Base-by-base conservation (phyloP, 2,797 vertebrate genomes). In the Crossoptilon crossoptilon region DNA sequence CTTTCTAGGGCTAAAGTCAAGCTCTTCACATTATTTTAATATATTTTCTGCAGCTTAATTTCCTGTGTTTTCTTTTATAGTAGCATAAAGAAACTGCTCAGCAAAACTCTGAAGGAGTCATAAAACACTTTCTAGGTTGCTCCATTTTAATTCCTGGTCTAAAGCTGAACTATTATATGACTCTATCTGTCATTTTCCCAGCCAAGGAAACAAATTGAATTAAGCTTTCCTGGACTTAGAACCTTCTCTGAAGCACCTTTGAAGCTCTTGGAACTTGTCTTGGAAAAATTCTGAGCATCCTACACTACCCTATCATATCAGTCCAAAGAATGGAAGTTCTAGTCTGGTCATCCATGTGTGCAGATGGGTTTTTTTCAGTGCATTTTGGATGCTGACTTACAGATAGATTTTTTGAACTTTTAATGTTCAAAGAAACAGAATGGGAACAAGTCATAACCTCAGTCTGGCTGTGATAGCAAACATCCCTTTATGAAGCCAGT, bases 51-150 rank as follows among this genome's bases (percentile, higher is more conserved):
- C 43, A 80, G 62, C 86, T 96, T 96, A 91, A 97, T 97, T 97
- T 97, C 96, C 95, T 96, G 96, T 92, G 80, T 90, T 95, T 95
- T 95, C 83, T 93, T 95, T 95, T 96, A 95, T 87, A 91, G 91
- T 81, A 82, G 91, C 87, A 92, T 84, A 86, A 94, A 96, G 66
- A 91, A 88, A 90, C 43, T 73, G 48, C 64, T 74, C 55, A 80
- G 70, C 76, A 73, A 85, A 87, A 91, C 69, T 90, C 87, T 91
- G 82, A 88, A 56, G 26, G 33, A 90, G 53, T 93, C 77, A 89
- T 96, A 94, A 94, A 96, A 94, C 80, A 93, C 90, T 93, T 91
- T 88, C 84, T 93, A 75, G 43, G 59, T 91, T 89, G 81, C 77
- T 95, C 77, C 66, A 69, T 78, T 95, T 94, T 95, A 89, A 87